phyloP scores from a whole-genome alignment of 1,140 invertebrate species.

The Drosophila mojavensis region DNA sequence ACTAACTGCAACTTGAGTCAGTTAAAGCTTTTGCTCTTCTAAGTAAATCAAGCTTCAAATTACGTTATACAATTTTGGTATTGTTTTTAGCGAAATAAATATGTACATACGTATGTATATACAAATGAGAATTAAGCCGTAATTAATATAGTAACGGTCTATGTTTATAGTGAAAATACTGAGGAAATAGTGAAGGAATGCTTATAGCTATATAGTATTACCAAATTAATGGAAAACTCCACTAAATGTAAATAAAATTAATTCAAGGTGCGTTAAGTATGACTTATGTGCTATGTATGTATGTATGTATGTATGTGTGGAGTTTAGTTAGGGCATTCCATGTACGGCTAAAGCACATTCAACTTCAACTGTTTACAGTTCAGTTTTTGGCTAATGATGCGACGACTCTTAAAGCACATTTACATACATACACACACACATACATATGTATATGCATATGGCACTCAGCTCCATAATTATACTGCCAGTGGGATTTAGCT shows the following conservation, averaged over 20 bases:
- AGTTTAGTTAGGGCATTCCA: not conserved
- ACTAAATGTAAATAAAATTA: too few relatives aligned
- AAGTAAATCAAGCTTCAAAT: not conserved
- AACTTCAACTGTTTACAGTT: conserved; percentile 24
- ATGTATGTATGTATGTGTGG: too few relatives aligned
- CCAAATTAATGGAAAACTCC: not conserved
- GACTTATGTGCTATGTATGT: too few relatives aligned
- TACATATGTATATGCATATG: too few relatives aligned
- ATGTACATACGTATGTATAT: not conserved
- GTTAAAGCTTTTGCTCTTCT: not conserved
- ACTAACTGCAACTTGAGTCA: not conserved
- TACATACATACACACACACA: conserved; percentile 12
- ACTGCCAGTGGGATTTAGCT: conserved; percentile 37
- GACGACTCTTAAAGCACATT: conserved; percentile 9
- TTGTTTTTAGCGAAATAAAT: not conserved
- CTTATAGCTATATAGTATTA: not conserved
- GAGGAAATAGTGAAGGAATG: not conserved
- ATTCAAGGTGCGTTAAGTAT: too few relatives aligned
- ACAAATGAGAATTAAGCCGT: too few relatives aligned
- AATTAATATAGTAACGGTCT: not conserved
- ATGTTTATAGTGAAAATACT: not conserved
- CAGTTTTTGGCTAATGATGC: conserved; percentile 31
- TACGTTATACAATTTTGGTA: not conserved
- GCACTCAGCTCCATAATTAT: conserved; percentile 27
- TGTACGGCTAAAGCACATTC: not conserved